These are phyloP conservation scores for Apoderus coryli DNA, from an alignment of 2,888 invertebrate species.

Conservation along the genomic window DNA sequence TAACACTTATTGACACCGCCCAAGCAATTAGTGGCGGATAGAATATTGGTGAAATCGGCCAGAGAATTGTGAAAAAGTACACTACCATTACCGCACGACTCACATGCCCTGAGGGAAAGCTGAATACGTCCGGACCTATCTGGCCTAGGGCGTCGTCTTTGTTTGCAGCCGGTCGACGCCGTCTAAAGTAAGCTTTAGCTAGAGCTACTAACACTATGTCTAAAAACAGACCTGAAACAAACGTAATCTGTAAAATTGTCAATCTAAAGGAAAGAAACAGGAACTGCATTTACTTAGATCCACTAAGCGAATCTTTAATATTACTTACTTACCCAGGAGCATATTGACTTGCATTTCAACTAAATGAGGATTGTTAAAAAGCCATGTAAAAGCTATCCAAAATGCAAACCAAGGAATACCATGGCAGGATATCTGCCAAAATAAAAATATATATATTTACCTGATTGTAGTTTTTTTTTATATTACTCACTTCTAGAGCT, in stretches of 20 bases:
- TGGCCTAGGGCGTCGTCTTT: conserved; percentile 48
- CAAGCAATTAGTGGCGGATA: conserved; percentile 56
- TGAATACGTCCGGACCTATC: conserved; percentile 76
- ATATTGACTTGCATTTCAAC: conserved; percentile 78
- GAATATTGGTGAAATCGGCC: conserved; percentile 44
- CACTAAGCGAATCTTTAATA: conserved; percentile 7
- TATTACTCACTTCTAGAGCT: no score
- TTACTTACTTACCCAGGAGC: conserved; percentile 50
- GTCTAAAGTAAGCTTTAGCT: conserved; percentile 60
- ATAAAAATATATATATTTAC: no score
- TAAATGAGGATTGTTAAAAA: conserved; percentile 49
- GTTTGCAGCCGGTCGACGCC: conserved; percentile 55
- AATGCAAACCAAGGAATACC: conserved; percentile 74
- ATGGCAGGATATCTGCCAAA: conserved; percentile 81
- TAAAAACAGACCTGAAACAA: conserved; percentile 56
- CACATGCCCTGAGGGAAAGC: conserved; percentile 91
- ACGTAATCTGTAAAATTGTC: conserved; percentile 4
- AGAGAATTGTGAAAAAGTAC: conserved; percentile 52
- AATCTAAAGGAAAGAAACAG: background rate
- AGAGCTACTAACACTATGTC: conserved; percentile 67
- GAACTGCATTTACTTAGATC: background rate
- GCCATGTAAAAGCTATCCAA: conserved; percentile 65
- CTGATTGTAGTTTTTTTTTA: no score
- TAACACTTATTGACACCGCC: conserved; percentile 58
- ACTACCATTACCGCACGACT: conserved; percentile 68